Conservation (phyloP, 2,113 vertebrate genomes). For the Aspidoscelis tigris region DNA sequence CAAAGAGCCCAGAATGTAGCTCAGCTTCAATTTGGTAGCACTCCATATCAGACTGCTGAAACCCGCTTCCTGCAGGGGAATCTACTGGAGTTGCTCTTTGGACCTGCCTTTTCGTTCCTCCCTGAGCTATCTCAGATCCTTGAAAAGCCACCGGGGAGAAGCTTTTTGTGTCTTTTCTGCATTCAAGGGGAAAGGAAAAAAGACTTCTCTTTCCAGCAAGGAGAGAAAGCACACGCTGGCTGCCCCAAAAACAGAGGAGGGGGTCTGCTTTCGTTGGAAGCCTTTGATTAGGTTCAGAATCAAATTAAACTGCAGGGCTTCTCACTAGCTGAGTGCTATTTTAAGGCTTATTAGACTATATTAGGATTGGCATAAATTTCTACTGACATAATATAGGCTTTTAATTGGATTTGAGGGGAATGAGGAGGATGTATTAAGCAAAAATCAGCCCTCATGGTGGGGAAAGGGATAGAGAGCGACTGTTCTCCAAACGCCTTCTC, state of each 20-base stretch:
- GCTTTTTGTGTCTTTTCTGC: background rate
- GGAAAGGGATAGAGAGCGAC: conserved; percentile 67
- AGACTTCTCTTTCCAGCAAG: conserved; percentile 39
- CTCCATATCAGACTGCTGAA: background rate
- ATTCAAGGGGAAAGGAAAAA: background rate
- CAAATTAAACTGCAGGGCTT: conserved; percentile 84
- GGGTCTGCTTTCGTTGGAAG: conserved; percentile 73
- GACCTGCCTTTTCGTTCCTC: too few species aligned
- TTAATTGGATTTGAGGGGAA: conserved; percentile 86
- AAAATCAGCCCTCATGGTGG: conserved; percentile 67
- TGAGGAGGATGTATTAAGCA: conserved; percentile 77
- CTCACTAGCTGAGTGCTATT: conserved; percentile 81
- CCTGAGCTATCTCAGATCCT: background rate
- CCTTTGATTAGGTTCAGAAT: conserved; percentile 81
- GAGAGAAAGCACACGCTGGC: conserved; percentile 66
- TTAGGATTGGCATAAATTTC: conserved; percentile 87
- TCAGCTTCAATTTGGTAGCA: too few species aligned
- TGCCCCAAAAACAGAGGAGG: conserved; percentile 67
- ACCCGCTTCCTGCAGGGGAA: background rate
- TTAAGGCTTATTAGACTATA: conserved; percentile 87
- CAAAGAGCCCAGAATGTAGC: too few species aligned
- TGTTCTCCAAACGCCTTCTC: conserved; percentile 71
- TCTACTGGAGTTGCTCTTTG: background rate
- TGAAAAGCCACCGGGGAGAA: background rate
- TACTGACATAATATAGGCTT: conserved; percentile 82